Evolutionary conservation across 2,113 vertebrate genomes (phyloP), one percentile per base, ranked within the genome.

Genomic region (Nesogale talazaci): DNA sequence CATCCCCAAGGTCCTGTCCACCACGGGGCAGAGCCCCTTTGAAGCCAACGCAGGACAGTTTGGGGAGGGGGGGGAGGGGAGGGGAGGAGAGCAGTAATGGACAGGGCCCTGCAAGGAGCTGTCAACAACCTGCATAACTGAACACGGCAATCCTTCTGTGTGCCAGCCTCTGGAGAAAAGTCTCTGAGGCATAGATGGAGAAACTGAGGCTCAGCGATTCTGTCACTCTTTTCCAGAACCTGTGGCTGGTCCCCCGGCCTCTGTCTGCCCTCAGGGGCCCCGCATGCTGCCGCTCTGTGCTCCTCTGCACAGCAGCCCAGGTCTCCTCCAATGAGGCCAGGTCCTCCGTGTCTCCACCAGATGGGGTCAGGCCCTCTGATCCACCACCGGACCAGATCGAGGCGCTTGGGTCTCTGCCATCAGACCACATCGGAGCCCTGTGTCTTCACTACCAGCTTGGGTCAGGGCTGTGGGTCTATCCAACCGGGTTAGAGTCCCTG

Each of bases 101-200:
- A 16, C 9, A 7, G 36, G 27, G 7, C 3, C 0, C 67, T 4
- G 1, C 1, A 0, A 6, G 1, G 0, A 14, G 7, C 1, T 15
- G 9, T 10, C n/a, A 7, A 27, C 61, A 19, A 6, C 65, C 72
- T 23, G 31, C 3, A 1, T 90, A 34, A 10, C 74, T 22, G 34
- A 3, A 22, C 34, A 0, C 0, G 52, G 84, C 16, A 8, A 46
- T 14, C 63, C 81, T 6, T 14, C 29, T 80, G 0, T 70, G 31
- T 70, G 67, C n/a, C 67, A 34, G 67, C 3, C 16, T 17, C 67
- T 10, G 1, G 40, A 42, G 1, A 14, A 12, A 0, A 36, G 52
- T 25, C 19, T 9, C 11, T 34, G 2, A n/a, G 69, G 86, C 22
- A 70, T 14, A 90, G 69, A 74, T 1, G 34, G 61, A 56, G 70